Conservation (phyloP, 2,888 invertebrate genomes). For the Beris chalybata region DNA sequence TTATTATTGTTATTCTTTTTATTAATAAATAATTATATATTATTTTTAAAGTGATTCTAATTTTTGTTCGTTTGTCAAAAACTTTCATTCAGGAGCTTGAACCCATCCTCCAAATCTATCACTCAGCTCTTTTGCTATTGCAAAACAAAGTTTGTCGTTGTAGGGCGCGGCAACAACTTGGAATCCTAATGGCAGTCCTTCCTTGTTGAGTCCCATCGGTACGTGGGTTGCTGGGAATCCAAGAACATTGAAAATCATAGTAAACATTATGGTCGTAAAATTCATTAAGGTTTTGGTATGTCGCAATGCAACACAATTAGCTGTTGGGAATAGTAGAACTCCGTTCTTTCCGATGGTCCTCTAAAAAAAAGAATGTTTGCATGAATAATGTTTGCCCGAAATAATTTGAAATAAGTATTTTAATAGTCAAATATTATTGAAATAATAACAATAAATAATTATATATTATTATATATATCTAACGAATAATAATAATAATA, state of each 20-base stretch:
- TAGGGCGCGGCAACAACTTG: constrained; percentile 76
- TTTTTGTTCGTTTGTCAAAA: no score
- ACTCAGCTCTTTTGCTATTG: constrained; percentile 78
- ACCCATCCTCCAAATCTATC: constrained; percentile 81
- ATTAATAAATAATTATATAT: no score
- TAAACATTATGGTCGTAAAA: constrained; percentile 64
- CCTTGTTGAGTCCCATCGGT: constrained; percentile 65
- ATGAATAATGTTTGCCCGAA: no score
- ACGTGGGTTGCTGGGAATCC: constrained; percentile 76
- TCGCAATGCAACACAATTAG: constrained; percentile 64
- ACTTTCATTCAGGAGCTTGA: constrained; percentile 54
- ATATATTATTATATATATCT: no score
- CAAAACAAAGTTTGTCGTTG: constrained; percentile 78
- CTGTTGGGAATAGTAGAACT: constrained; percentile 73
- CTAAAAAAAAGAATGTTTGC: no score
- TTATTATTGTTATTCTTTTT: no score
- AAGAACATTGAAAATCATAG: constrained; percentile 69
- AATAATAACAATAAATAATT: no score
- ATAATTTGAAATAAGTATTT: no score
- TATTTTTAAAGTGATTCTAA: no score
- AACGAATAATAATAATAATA: no score
- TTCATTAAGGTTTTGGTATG: constrained; percentile 66
- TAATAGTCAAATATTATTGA: no score
- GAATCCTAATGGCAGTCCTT: constrained; percentile 73
- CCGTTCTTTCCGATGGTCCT: constrained; percentile 69